Conservation (phyloP, 2,113 vertebrate species). For the Leiothrix lutea region DNA sequence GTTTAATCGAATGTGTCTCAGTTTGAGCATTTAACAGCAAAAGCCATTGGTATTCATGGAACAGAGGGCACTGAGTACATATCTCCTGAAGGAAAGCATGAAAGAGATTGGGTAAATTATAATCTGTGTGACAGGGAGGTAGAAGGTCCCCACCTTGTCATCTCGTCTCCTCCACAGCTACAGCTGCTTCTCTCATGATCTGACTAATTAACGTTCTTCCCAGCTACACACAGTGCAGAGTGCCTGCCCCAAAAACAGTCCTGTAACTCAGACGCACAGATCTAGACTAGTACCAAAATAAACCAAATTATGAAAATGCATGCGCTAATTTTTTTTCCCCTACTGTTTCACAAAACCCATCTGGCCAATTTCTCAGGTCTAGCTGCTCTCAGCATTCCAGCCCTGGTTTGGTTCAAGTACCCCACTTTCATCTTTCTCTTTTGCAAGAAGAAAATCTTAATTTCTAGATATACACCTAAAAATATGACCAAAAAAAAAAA, state of each 20-base stretch:
- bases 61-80: rapidly evolving
- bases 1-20: background rate
- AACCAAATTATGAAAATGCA: background rate
- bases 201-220: background rate
- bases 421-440: background rate
- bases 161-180: background rate
- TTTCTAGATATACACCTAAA: background rate
- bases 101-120: background rate
- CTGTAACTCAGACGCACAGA: background rate
- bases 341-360: background rate
- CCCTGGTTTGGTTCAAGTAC: background rate
- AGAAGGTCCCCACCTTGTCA: background rate
- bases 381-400: background rate
- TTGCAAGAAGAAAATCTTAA: background rate
- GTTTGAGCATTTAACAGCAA: background rate
- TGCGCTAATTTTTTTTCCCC: background rate
- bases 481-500: background rate
- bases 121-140: background rate
- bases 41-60: background rate
- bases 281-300: background rate
- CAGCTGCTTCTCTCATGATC: background rate
- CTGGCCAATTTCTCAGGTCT: background rate
- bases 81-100: background rate
- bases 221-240: background rate
- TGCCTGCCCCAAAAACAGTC: background rate